Conservation (phyloP, 2,113 vertebrate genomes). For the Esox niger region DNA sequence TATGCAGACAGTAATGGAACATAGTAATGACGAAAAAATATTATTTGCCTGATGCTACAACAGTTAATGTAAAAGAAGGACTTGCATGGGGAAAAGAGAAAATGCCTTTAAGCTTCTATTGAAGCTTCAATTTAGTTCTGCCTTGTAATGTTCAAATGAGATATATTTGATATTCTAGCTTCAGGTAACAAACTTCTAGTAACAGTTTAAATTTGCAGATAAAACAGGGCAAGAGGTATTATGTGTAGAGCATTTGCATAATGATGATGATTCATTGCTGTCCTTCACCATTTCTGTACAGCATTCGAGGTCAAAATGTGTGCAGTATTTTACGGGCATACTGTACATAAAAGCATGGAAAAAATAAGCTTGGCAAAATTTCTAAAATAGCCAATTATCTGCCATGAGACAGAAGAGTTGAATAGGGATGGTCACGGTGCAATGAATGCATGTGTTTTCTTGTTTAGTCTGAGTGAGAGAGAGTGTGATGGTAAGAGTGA, state of each 20-base stretch:
- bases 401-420: neutral
- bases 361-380: neutral
- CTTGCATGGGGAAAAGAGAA: too few relatives aligned
- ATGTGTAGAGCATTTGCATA: constrained; percentile 30
- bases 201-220: constrained; percentile 9
- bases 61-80: too few relatives aligned
- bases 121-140: neutral
- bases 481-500: neutral
- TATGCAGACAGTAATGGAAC: too few relatives aligned
- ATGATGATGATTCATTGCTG: constrained; percentile 32
- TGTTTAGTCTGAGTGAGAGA: neutral
- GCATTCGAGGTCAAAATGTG: neutral
- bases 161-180: neutral
- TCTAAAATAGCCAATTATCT: neutral
- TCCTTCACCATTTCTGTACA: constrained; percentile 23
- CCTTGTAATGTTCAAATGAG: neutral
- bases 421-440: neutral
- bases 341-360: neutral
- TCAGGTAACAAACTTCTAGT: neutral
- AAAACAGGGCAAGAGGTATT: constrained; percentile 25
- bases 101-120: neutral
- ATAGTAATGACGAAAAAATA: too few relatives aligned
- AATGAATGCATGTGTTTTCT: neutral
- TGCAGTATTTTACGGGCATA: neutral
- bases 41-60: too few relatives aligned